These are phyloP conservation scores for Gyrodactylus bullatarudis DNA, from an alignment of 1,140 invertebrate species.

Conservation along the genomic window DNA sequence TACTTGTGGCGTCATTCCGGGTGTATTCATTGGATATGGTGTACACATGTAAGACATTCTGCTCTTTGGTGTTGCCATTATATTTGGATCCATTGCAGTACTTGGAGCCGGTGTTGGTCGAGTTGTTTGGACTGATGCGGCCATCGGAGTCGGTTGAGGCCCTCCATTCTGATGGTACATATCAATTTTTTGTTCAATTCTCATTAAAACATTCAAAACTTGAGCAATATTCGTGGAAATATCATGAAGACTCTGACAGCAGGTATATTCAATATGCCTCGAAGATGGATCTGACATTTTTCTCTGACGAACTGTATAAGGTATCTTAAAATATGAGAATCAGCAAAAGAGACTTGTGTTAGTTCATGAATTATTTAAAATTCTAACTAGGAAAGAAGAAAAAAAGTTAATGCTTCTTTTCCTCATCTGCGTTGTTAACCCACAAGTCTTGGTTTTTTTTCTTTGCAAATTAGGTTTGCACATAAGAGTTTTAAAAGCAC, in stretches of 20 bases:
- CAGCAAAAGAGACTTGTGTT: too few relatives aligned
- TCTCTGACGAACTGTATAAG: not conserved
- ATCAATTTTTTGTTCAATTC: not conserved
- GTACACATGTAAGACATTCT: too few relatives aligned
- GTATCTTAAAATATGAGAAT: too few relatives aligned
- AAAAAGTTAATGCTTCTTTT: too few relatives aligned
- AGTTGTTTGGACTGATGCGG: not conserved
- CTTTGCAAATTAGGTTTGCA: too few relatives aligned
- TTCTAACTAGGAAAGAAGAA: too few relatives aligned
- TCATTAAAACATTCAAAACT: not conserved
- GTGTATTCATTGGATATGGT: not conserved
- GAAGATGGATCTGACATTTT: not conserved
- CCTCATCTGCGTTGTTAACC: too few relatives aligned
- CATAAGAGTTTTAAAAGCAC: too few relatives aligned
- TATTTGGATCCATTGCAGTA: not conserved
- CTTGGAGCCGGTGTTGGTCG: not conserved
- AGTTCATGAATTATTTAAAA: too few relatives aligned
- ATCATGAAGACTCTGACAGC: not conserved
- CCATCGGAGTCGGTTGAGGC: not conserved
- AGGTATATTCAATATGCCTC: not conserved
- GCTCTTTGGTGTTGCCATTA: too few relatives aligned
- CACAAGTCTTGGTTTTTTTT: too few relatives aligned
- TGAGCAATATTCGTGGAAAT: not conserved
- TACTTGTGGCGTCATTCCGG: not conserved
- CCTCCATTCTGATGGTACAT: not conserved